phyloP scores from a whole-genome alignment of 2,113 vertebrate species.

The Accipiter cooperii region DNA sequence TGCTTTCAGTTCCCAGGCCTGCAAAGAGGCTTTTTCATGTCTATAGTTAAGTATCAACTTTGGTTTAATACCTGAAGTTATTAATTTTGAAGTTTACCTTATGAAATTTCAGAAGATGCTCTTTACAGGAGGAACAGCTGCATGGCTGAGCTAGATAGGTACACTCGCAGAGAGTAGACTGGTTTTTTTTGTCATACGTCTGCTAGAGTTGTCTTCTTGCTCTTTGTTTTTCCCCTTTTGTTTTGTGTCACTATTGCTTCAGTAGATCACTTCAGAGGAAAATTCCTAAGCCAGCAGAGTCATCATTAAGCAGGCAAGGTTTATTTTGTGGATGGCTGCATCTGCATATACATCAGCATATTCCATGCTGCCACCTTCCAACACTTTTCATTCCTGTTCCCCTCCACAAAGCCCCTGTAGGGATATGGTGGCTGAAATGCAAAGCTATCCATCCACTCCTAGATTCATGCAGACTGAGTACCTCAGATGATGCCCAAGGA shows the following conservation, averaged over 20 bases:
- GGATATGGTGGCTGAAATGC: neutral
- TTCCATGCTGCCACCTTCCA: neutral
- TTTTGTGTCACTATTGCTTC: neutral
- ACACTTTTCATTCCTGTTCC: neutral
- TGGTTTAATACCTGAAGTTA: neutral
- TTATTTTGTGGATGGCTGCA: neutral
- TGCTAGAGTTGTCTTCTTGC: neutral
- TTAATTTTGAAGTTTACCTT: neutral
- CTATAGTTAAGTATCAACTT: neutral
- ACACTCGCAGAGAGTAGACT: neutral
- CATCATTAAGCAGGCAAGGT: neutral
- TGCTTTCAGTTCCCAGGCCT: neutral
- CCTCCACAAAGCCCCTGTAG: neutral
- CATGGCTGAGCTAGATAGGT: neutral
- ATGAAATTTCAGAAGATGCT: neutral
- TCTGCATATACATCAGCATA: neutral
- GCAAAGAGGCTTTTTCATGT: neutral
- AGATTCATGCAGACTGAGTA: neutral
- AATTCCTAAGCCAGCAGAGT: neutral
- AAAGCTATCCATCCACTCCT: neutral
- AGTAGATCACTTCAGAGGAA: neutral
- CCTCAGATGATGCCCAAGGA: neutral
- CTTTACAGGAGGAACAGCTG: neutral
- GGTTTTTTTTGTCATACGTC: neutral
- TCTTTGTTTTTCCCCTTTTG: neutral